phyloP scores from a whole-genome alignment of 1,140 invertebrate genomes.

The Drosophila hydei region DNA sequence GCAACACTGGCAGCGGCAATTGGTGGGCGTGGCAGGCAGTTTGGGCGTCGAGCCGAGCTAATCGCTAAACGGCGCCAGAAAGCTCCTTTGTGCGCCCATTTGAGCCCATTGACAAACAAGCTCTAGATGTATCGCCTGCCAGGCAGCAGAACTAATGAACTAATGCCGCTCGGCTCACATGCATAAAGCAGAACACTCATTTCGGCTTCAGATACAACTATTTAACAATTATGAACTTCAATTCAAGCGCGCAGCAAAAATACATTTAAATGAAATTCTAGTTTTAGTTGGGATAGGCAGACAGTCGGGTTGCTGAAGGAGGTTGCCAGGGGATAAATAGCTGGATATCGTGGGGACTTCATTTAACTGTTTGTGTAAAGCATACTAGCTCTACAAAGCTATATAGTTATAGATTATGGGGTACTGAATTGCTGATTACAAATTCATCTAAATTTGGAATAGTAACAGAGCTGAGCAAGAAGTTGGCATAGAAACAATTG shows the following conservation, averaged over 20 bases:
- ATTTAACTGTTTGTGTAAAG: too few relatives aligned
- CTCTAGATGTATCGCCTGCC: background rate
- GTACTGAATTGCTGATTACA: too few relatives aligned
- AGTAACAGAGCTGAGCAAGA: too few relatives aligned
- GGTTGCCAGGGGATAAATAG: too few relatives aligned
- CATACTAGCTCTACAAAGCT: too few relatives aligned
- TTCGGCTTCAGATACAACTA: background rate
- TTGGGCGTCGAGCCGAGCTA: conserved; percentile 1
- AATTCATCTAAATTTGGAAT: too few relatives aligned
- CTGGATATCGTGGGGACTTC: too few relatives aligned
- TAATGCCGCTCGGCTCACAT: background rate
- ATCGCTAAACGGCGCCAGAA: conserved; percentile 18
- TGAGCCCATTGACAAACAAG: conserved; percentile 14
- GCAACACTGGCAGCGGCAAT: conserved; percentile 3
- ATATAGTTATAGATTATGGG: too few relatives aligned
- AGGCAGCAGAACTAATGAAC: conserved; percentile 3
- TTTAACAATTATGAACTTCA: background rate
- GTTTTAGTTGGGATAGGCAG: too few relatives aligned
- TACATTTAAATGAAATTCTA: too few relatives aligned
- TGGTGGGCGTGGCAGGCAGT: conserved; percentile 9
- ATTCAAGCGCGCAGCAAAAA: background rate
- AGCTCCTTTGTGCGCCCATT: conserved; percentile 26
- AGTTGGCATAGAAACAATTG: too few relatives aligned
- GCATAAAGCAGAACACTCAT: background rate
- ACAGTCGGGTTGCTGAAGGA: too few relatives aligned